phyloP scores from a whole-genome alignment of 2,113 vertebrate genomes.

The Mesocricetus auratus region DNA sequence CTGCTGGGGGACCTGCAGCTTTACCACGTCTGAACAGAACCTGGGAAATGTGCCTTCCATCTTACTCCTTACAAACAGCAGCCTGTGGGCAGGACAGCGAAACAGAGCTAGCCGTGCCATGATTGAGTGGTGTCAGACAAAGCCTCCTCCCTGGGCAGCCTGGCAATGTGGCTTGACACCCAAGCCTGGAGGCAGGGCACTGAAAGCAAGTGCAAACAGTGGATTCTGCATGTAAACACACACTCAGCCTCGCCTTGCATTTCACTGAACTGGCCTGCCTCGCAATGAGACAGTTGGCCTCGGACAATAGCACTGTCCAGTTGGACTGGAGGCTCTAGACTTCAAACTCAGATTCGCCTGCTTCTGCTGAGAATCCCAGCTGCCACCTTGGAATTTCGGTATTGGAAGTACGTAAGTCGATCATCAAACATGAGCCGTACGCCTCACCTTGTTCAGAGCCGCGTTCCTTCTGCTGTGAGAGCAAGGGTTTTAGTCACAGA shows the following conservation, averaged over 20 bases:
- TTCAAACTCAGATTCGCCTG: not conserved
- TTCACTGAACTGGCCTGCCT: not conserved
- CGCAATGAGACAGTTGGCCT: not conserved
- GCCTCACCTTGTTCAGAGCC: not conserved
- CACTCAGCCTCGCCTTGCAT: not conserved
- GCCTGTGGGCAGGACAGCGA: not conserved
- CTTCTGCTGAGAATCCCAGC: conserved; percentile 15
- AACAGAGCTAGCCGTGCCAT: not conserved
- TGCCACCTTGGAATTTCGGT: not conserved
- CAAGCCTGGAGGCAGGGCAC: not conserved
- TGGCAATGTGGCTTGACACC: not conserved
- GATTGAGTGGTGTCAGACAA: not conserved
- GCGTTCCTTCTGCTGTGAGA: not conserved
- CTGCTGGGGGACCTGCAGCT: not conserved
- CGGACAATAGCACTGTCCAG: not conserved
- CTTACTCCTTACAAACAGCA: not conserved
- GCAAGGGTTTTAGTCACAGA: not conserved
- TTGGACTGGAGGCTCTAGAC: not conserved
- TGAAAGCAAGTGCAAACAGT: not conserved
- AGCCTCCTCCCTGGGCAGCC: not conserved
- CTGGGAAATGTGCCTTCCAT: not conserved
- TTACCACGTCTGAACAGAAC: not conserved
- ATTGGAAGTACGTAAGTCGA: not conserved
- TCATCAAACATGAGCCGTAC: not conserved
- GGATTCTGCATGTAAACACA: not conserved